Evolutionary conservation across 1,140 invertebrate genomes (phyloP).

Genomic region (Anastrepha obliqua): DNA sequence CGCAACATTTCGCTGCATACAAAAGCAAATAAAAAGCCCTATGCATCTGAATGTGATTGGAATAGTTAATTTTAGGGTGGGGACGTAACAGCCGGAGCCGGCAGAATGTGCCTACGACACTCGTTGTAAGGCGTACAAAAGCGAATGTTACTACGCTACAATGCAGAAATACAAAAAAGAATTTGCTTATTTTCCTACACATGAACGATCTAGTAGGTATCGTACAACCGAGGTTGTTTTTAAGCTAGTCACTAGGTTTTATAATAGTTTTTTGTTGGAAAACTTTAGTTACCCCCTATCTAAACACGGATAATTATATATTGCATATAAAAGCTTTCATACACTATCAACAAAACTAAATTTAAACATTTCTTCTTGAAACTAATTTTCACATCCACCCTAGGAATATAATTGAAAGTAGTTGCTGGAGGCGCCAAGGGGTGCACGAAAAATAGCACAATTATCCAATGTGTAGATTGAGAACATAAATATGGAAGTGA

Average conservation of each 20-base stretch:
- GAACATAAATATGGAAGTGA: background rate
- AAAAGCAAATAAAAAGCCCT: background rate
- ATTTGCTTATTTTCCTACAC: too few relatives aligned
- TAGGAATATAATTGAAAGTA: too few relatives aligned
- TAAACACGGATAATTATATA: too few relatives aligned
- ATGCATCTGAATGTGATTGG: background rate
- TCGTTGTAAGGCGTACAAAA: background rate
- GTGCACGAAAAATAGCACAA: background rate
- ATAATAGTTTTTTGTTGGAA: too few relatives aligned
- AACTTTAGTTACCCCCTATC: too few relatives aligned
- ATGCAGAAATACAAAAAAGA: background rate
- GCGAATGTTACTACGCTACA: background rate
- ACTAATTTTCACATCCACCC: too few relatives aligned
- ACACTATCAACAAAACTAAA: too few relatives aligned
- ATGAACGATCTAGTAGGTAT: too few relatives aligned
- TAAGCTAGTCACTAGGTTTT: too few relatives aligned
- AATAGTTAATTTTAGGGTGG: conserved; percentile 32
- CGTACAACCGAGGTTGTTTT: too few relatives aligned
- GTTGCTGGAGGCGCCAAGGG: background rate
- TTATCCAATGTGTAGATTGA: background rate
- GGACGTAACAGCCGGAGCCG: background rate
- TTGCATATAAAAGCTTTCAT: too few relatives aligned
- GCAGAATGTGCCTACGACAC: background rate
- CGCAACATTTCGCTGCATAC: background rate
- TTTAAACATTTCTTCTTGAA: too few relatives aligned